phyloP scores from a whole-genome alignment of 2,888 invertebrate genomes.

The Morpho deidamia region DNA sequence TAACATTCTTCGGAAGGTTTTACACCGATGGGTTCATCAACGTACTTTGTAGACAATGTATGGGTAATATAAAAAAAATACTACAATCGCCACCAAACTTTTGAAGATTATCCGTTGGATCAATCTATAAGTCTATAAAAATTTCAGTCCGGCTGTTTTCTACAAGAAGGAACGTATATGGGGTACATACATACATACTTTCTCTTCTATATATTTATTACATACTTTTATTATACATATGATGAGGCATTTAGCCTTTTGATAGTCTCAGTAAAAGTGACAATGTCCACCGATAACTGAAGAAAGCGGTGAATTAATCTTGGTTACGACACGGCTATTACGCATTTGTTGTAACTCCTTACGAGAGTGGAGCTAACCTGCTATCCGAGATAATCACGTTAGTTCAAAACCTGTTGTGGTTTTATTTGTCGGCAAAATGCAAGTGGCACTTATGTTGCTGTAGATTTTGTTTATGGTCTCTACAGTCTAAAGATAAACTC shows the following conservation, averaged over 20 bases:
- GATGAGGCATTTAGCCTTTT: conserved; percentile 12
- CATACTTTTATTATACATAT: too few species aligned
- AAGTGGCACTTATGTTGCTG: conserved; percentile 21
- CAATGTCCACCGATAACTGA: conserved; percentile 31
- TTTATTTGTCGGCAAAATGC: conserved; percentile 28
- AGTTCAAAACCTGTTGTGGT: conserved; percentile 28
- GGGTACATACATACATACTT: too few species aligned
- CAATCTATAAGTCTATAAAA: too few species aligned
- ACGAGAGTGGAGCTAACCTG: conserved; percentile 55
- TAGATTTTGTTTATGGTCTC: conserved; percentile 18
- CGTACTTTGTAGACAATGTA: too few species aligned
- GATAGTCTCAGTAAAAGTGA: conserved; percentile 24
- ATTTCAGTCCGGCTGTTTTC: too few species aligned
- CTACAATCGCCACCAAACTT: too few species aligned
- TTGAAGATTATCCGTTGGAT: too few species aligned
- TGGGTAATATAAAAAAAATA: too few species aligned
- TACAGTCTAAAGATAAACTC: conserved; percentile 17
- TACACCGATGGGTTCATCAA: too few species aligned
- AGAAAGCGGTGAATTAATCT: conserved; percentile 45
- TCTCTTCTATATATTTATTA: too few species aligned
- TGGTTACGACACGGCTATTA: conserved; percentile 62
- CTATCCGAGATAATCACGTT: conserved; percentile 43
- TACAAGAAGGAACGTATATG: too few species aligned
- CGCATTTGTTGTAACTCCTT: conserved; percentile 63
- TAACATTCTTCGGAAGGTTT: too few species aligned